phyloP scores from a whole-genome alignment of 2,797 vertebrate species.

The Nasua narica region DNA sequence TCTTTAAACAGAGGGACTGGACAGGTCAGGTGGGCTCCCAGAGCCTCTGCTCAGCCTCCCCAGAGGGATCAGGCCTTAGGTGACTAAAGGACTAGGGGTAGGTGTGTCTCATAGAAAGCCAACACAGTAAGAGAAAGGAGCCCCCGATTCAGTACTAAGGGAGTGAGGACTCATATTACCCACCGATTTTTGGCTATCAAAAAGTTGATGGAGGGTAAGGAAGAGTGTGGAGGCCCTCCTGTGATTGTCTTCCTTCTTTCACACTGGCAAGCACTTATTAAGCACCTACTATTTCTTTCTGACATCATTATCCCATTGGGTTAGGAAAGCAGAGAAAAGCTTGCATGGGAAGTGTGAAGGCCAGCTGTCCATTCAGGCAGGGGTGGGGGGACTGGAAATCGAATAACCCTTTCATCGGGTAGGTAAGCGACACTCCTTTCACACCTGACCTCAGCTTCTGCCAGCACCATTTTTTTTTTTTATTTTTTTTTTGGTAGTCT shows the following conservation, averaged over 20 bases:
- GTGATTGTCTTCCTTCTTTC: neutral
- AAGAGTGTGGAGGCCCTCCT: neutral
- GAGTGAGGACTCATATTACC: neutral
- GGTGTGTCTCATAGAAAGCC: neutral
- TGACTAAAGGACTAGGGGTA: neutral
- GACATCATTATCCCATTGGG: neutral
- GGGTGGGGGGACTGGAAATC: too few relatives aligned
- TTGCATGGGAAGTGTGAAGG: neutral
- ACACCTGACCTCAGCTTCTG: neutral
- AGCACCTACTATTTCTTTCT: neutral
- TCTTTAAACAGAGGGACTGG: neutral
- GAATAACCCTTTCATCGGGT: neutral
- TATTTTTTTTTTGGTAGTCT: neutral
- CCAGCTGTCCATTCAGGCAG: neutral
- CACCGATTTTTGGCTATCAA: neutral
- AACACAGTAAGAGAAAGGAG: neutral
- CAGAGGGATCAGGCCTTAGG: neutral
- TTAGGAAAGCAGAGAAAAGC: neutral
- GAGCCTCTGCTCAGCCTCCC: neutral
- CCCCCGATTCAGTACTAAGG: neutral
- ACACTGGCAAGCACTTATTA: neutral
- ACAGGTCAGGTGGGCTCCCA: neutral
- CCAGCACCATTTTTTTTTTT: neutral
- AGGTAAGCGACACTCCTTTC: neutral
- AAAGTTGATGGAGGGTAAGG: neutral